Evolutionary conservation across 2,888 invertebrate species (phyloP).

Genomic region (Agrochola lychnidis): DNA sequence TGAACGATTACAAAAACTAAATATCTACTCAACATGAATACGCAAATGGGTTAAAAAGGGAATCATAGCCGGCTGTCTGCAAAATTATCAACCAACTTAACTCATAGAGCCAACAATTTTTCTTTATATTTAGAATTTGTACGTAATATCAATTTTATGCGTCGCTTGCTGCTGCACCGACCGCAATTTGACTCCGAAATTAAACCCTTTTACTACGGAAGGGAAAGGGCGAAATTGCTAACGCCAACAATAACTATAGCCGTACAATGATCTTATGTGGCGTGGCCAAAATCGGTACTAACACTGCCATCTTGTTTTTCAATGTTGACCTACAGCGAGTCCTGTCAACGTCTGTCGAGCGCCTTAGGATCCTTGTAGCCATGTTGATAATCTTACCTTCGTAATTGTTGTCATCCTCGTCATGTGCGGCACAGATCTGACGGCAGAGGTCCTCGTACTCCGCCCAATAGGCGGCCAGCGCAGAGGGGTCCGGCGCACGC

Average conservation of each 20-base stretch:
- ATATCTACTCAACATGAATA: neutral
- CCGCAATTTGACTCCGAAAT: conserved; percentile 1
- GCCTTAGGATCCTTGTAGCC: neutral
- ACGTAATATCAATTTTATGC: conserved; percentile 34
- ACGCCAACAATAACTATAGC: neutral
- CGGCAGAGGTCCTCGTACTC: conserved; percentile 92
- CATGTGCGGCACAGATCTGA: conserved; percentile 90
- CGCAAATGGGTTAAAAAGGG: too few relatives aligned
- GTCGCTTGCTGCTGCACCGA: conserved; percentile 7
- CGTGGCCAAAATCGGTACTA: neutral
- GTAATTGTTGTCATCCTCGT: conserved; percentile 91
- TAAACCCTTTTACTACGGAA: conserved; percentile 9
- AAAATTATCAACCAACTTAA: neutral
- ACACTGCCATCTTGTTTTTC: neutral
- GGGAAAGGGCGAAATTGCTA: neutral
- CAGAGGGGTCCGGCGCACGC: conserved; percentile 86
- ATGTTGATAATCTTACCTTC: conserved; percentile 82
- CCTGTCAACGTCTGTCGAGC: neutral
- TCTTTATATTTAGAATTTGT: neutral
- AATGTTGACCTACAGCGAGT: neutral
- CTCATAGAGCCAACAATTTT: neutral
- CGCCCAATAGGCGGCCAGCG: conserved; percentile 92
- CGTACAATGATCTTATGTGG: neutral
- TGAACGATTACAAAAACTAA: neutral
- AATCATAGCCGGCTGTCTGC: neutral